A percentile compares a stretch with the other conserved stretches of the same genome.
Conservation (phyloP, 2,888 invertebrate species). For the Thera obeliscata region DNA sequence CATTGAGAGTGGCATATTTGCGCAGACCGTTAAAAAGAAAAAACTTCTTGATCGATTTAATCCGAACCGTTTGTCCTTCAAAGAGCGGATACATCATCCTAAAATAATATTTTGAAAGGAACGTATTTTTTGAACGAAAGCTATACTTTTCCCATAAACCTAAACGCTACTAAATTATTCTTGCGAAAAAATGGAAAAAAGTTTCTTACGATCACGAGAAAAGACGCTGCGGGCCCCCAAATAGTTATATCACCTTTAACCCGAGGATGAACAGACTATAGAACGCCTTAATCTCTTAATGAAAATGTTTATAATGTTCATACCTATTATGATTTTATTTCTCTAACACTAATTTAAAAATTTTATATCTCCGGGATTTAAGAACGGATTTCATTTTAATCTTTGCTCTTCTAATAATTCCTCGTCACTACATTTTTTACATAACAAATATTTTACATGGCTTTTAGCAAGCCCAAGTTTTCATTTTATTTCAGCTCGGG, state of each 20-base stretch:
- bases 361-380: too few species aligned
- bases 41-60: too few species aligned
- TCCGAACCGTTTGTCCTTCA: too few species aligned
- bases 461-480: too few species aligned
- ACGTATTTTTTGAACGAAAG: constrained; percentile 13
- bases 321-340: not conserved
- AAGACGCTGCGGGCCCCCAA: constrained; percentile 12
- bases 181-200: constrained; percentile 19
- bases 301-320: not conserved
- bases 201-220: constrained; percentile 21
- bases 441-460: too few species aligned
- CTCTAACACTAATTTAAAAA: too few species aligned
- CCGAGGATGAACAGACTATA: not conserved
- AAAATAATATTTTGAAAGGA: constrained; percentile 15
- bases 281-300: not conserved
- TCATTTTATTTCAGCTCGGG: too few species aligned
- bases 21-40: too few species aligned
- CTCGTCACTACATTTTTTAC: too few species aligned
- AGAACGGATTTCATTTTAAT: too few species aligned
- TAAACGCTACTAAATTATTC: constrained; percentile 19
- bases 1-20: too few species aligned
- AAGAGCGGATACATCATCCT: constrained; percentile 10
- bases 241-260: constrained; percentile 15
- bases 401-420: too few species aligned
- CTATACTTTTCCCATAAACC: constrained; percentile 21